These are phyloP conservation scores for Hoplodrina ambigua DNA, from an alignment of 2,888 invertebrate genomes.

Conservation along the genomic window DNA sequence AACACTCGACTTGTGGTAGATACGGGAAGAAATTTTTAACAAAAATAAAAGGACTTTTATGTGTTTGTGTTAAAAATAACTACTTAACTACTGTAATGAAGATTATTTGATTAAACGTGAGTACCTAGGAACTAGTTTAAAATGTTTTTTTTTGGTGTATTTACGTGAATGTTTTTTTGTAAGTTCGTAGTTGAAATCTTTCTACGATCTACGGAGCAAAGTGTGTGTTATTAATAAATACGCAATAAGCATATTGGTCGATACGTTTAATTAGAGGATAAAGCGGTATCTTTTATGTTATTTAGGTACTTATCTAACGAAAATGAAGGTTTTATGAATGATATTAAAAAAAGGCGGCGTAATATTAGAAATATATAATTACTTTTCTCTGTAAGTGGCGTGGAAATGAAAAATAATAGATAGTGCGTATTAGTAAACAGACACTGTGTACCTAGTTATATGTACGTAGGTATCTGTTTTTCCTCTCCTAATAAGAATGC, in stretches of 20 bases:
- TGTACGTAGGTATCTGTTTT: neutral
- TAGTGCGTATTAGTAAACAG: constrained; percentile 25
- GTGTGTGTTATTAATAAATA: constrained; percentile 40
- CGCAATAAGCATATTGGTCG: constrained; percentile 27
- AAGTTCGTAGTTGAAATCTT: constrained; percentile 7
- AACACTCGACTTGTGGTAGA: constrained; percentile 1
- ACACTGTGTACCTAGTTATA: neutral
- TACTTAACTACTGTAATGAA: constrained; percentile 12
- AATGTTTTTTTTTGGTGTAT: constrained; percentile 17
- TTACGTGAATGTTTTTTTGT: constrained; percentile 17
- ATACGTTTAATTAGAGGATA: constrained; percentile 41
- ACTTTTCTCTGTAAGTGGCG: constrained; percentile 35
- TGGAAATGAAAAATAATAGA: constrained; percentile 30
- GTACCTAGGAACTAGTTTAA: constrained; percentile 17
- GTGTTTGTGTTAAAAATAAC: constrained; percentile 43
- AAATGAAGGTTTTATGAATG: constrained; percentile 37
- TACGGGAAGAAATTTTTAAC: constrained; percentile 24
- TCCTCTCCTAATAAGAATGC: neutral
- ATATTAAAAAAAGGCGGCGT: constrained; percentile 26
- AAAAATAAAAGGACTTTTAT: constrained; percentile 1
- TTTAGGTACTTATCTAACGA: constrained; percentile 39
- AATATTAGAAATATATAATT: constrained; percentile 40
- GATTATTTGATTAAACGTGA: constrained; percentile 35
- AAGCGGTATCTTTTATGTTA: constrained; percentile 28
- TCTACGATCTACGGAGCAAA: constrained; percentile 22